These are phyloP conservation scores for Thalassaphorura encarpata DNA, from an alignment of 1,140 invertebrate species.

Conservation along the genomic window DNA sequence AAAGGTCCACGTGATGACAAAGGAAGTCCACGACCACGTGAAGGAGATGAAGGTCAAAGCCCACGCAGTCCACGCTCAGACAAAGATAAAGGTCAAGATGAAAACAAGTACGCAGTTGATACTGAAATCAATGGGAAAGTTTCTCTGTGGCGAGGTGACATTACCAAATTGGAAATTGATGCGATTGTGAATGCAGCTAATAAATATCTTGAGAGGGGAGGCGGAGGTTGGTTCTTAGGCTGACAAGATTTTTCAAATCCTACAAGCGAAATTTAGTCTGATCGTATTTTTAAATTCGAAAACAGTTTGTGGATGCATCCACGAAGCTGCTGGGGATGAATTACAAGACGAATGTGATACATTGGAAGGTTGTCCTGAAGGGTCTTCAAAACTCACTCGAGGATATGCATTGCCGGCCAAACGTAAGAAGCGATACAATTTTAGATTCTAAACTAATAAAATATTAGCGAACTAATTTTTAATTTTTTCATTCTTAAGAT, in stretches of 20 bases:
- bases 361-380: conserved; percentile 59
- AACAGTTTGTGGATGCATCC: conserved; percentile 65
- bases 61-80: no score
- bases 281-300: neutral
- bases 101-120: no score
- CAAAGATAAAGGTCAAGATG: no score
- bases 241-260: conserved; percentile 4
- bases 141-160: conserved; percentile 65
- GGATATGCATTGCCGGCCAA: conserved; percentile 64
- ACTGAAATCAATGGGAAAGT: no score
- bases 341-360: conserved; percentile 60
- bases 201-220: conserved; percentile 60
- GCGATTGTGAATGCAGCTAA: conserved; percentile 91
- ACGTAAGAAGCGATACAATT: conserved; percentile 40
- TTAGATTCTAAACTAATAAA: no score
- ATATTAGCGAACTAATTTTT: no score
- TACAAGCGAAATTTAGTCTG: neutral
- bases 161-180: conserved; percentile 76
- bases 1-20: no score
- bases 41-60: no score
- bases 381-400: conserved; percentile 69
- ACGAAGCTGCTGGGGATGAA: conserved; percentile 56
- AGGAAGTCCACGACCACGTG: no score
- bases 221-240: conserved; percentile 46
- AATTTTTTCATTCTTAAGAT: no score